Evolutionary conservation across 2,797 vertebrate genomes (phyloP), one percentile per base, ranked within the genome.

Genomic region (Sebastes dallii): DNA sequence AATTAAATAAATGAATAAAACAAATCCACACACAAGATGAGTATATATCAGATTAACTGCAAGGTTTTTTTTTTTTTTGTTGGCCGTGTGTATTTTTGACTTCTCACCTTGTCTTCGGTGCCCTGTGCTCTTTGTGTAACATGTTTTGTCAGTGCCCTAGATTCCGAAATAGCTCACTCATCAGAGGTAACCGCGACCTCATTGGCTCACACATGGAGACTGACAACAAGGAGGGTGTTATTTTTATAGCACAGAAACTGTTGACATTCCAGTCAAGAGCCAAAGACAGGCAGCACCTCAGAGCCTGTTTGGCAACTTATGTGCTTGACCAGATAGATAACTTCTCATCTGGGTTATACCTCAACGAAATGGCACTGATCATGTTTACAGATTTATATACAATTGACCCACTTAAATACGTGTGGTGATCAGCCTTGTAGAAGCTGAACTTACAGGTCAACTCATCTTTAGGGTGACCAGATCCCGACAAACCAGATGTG

Each of bases 261-360:
- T 80, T 83, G 73, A 81, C 80, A 78, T 59, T 73, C 36, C 13
- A 46, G 59, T 50, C 8, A 66, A 67, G 24, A 70, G 56, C 72
- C 59, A 39, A 14, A 55, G 50, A 76, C 59, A 74, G 29, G 22
- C 71, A 52, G 27, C 29, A 14, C 27, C 55, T 81, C 60, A 72
- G 70, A 87, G 66, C 88, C 81, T 80, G 90, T 87, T 86, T 11
- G 18, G 46, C 82, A 81, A 81, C 78, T 78, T 77, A 2, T 14
- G 13, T 1, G 1, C n/a, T 55, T 25, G 24, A 55, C 8, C 3
- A 12, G 3, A 56, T 11, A 58, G 2, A 2, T 27, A 25, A 42
- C 14, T 72, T 70, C 24, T 74, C 6, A 78, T 55, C 18, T 60
- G 56, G 2, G 16, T 32, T 60, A 1, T 3, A 34, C 22, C 2